These are phyloP conservation scores for Calliopsis andreniformis DNA, from an alignment of 1,140 invertebrate genomes.

Conservation along the genomic window DNA sequence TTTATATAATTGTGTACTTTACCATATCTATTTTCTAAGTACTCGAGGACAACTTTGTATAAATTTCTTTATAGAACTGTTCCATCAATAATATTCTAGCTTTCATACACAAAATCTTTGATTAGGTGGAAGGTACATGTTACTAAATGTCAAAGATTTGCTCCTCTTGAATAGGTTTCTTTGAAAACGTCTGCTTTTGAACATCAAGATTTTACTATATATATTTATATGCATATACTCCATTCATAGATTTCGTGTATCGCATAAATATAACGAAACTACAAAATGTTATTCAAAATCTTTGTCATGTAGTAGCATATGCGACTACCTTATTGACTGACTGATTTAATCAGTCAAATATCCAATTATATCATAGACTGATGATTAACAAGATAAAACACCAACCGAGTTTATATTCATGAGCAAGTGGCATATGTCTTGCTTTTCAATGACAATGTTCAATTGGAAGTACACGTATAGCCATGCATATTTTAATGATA, in stretches of 20 bases:
- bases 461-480: conserved; percentile 31
- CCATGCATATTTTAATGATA: conserved; percentile 26
- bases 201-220: conserved; percentile 18
- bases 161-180: conserved; percentile 14
- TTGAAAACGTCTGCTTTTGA: conserved; percentile 3
- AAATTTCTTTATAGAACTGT: conserved; percentile 46
- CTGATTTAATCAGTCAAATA: conserved; percentile 67
- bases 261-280: neutral
- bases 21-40: conserved; percentile 52
- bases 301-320: conserved; percentile 64
- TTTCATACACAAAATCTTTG: conserved; percentile 66
- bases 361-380: conserved; percentile 76
- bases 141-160: conserved; percentile 66
- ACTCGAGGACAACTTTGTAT: conserved; percentile 31
- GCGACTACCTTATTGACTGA: conserved; percentile 66
- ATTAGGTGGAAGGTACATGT: conserved; percentile 61
- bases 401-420: conserved; percentile 61
- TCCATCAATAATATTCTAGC: conserved; percentile 41
- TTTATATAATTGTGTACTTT: conserved; percentile 56
- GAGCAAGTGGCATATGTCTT: conserved; percentile 65
- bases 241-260: conserved; percentile 12
- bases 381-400: conserved; percentile 70
- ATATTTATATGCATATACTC: conserved; percentile 38
- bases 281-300: conserved; percentile 47
- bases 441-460: conserved; percentile 34